phyloP scores from a whole-genome alignment of 2,888 invertebrate species.

The Ochropleura plecta region DNA sequence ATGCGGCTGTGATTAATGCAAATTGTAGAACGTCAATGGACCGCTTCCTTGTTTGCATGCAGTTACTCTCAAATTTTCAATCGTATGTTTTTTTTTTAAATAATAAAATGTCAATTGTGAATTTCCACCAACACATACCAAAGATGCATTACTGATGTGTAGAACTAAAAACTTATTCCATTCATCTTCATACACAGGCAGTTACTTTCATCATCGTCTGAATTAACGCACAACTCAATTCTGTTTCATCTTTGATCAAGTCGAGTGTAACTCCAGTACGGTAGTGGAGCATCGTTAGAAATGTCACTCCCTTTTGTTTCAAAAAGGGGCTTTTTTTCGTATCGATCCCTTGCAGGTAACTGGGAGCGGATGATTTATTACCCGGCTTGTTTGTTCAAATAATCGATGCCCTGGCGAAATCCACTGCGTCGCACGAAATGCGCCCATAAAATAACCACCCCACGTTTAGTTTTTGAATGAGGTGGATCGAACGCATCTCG shows the following conservation, averaged over 20 bases:
- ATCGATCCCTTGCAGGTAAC: conserved; percentile 88
- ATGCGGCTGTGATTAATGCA: conserved; percentile 11
- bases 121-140: neutral
- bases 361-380: conserved; percentile 89
- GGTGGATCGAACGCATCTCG: conserved; percentile 75
- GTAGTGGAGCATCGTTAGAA: conserved; percentile 74
- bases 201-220: conserved; percentile 32
- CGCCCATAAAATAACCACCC: conserved; percentile 62
- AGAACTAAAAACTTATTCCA: neutral
- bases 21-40: conserved; percentile 1
- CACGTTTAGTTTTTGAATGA: conserved; percentile 70
- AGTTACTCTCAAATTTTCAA: neutral
- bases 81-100: neutral
- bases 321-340: conserved; percentile 82
- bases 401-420: conserved; percentile 85
- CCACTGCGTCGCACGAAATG: conserved; percentile 67
- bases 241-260: conserved; percentile 66
- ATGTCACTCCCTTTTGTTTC: conserved; percentile 87
- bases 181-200: conserved; percentile 2
- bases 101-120: no score
- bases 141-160: neutral
- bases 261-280: conserved; percentile 66
- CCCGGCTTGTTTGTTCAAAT: conserved; percentile 88
- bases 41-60: neutral
- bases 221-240: conserved; percentile 46